Evolutionary conservation across 35 echinoderm and acorn worm species (phyloP).

Genomic region (Anneissia japonica): DNA sequence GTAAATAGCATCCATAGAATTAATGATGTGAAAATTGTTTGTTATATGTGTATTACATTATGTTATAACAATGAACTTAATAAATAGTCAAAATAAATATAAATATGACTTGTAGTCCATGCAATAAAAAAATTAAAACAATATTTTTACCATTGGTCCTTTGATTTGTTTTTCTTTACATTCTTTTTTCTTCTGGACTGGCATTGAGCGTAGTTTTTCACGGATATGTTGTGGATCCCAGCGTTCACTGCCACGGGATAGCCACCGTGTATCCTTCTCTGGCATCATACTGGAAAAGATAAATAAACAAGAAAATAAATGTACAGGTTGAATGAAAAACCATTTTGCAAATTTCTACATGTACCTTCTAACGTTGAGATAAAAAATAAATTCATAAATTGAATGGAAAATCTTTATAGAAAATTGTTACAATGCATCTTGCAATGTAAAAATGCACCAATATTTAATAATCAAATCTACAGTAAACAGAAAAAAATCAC

Average conservation of each 20-base stretch:
- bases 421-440: too few species aligned
- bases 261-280: constrained; percentile 6
- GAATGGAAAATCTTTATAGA: too few species aligned
- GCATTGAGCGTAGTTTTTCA: constrained; percentile 47
- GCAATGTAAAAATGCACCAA: too few species aligned
- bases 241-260: background rate
- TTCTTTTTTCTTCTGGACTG: constrained; percentile 16
- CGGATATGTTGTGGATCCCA: constrained; percentile 35
- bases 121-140: background rate
- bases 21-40: background rate
- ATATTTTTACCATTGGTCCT: constrained; percentile 52
- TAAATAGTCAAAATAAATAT: background rate
- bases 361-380: too few species aligned
- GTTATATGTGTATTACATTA: background rate
- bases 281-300: background rate
- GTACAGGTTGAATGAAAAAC: too few species aligned
- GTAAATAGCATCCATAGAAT: background rate
- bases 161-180: constrained; percentile 31
- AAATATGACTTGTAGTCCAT: background rate
- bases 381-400: too few species aligned
- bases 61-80: background rate
- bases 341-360: too few species aligned
- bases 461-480: too few species aligned
- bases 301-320: background rate
- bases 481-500: too few species aligned